phyloP scores from a whole-genome alignment of 2,113 vertebrate genomes.

The Tamias sibiricus region DNA sequence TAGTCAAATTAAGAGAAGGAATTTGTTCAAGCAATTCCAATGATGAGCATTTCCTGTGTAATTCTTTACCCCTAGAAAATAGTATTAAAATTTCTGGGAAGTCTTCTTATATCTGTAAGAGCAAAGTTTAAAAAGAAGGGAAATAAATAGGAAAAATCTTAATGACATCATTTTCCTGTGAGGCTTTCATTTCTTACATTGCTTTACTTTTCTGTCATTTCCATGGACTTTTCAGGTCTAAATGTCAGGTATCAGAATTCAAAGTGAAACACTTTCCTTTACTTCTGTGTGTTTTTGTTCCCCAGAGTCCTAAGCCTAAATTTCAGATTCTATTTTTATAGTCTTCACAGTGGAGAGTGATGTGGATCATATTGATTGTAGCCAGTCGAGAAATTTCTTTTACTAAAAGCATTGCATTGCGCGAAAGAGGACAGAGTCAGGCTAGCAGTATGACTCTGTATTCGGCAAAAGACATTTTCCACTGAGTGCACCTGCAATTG shows the following conservation, averaged over 20 bases:
- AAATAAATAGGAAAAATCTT: constrained; percentile 33
- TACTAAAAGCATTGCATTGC: constrained; percentile 36
- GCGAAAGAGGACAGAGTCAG: neutral
- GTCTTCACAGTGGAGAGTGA: constrained; percentile 44
- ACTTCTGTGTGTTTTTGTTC: constrained; percentile 56
- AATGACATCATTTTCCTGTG: neutral
- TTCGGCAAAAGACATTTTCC: neutral
- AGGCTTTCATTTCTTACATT: neutral
- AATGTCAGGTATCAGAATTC: constrained; percentile 70
- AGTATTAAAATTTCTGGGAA: neutral
- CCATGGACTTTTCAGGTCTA: constrained; percentile 43
- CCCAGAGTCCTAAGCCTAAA: constrained; percentile 53
- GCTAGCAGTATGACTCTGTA: neutral
- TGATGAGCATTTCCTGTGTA: neutral
- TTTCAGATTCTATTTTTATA: constrained; percentile 73
- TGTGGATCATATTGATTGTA: constrained; percentile 64
- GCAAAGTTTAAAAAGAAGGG: constrained; percentile 43
- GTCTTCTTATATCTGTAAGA: neutral
- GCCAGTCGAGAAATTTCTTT: constrained; percentile 58
- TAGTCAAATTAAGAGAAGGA: neutral
- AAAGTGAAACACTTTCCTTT: constrained; percentile 46
- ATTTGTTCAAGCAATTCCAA: neutral
- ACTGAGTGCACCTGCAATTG: accelerated
- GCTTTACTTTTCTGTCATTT: constrained; percentile 47
- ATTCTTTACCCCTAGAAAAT: neutral